phyloP scores from a whole-genome alignment of 2,797 vertebrate species.

The Tokudaia muenninki region DNA sequence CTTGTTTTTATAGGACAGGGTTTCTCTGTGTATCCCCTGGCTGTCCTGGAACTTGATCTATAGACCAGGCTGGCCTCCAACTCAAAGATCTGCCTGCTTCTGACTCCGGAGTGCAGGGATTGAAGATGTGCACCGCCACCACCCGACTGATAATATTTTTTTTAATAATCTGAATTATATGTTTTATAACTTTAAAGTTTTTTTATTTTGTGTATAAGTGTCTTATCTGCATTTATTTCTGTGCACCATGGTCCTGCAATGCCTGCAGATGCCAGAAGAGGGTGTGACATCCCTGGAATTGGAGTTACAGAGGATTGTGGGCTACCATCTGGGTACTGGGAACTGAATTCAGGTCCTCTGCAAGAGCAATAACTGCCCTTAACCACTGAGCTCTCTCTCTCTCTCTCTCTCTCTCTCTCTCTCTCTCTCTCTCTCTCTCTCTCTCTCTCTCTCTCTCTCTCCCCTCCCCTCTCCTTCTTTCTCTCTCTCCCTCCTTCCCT shows the following conservation, averaged over 20 bases:
- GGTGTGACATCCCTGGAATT: background rate
- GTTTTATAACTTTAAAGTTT: background rate
- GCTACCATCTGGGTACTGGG: background rate
- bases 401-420: background rate
- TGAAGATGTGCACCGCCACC: background rate
- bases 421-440: background rate
- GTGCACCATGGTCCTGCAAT: background rate
- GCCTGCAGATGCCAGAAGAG: background rate
- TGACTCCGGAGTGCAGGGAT: background rate
- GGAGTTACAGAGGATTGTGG: background rate
- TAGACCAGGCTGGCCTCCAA: background rate
- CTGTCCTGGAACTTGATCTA: background rate
- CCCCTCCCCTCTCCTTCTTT: fast-evolving
- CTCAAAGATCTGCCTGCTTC: background rate
- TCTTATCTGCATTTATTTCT: background rate
- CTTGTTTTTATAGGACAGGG: background rate
- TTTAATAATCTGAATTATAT: constrained; percentile 19
- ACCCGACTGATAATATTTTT: background rate
- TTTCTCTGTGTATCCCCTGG: background rate
- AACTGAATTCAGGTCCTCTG: background rate
- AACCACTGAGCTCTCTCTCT: background rate
- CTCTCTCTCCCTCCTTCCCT: fast-evolving
- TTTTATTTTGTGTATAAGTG: background rate
- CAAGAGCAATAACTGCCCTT: background rate
- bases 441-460: background rate